These are phyloP conservation scores for Athrips mouffetella DNA, from an alignment of 2,888 invertebrate genomes.

Conservation along the genomic window DNA sequence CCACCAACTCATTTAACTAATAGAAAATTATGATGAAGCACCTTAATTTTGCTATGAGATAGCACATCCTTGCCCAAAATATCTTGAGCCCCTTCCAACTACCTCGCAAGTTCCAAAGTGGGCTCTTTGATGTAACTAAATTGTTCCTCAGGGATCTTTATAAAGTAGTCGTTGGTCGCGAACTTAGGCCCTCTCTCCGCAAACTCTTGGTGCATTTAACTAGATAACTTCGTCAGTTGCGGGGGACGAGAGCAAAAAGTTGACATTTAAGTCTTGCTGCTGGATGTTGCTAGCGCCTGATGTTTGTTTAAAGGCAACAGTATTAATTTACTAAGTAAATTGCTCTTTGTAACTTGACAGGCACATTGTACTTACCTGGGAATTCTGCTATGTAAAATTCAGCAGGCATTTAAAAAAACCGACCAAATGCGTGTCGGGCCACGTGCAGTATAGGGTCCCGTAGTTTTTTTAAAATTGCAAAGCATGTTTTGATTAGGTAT, in stretches of 20 bases:
- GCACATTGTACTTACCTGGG: background rate
- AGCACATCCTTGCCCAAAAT: conserved; percentile 27
- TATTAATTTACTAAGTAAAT: background rate
- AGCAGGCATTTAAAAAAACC: too few species aligned
- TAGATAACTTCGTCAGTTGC: conserved; percentile 61
- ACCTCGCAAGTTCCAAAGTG: conserved; percentile 11
- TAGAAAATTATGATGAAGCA: conserved; percentile 31
- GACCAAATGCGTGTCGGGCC: too few species aligned
- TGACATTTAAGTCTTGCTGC: conserved; percentile 31
- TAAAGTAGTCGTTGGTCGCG: conserved; percentile 34
- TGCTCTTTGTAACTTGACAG: background rate
- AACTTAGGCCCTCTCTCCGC: conserved; percentile 48
- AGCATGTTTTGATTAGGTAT: too few species aligned
- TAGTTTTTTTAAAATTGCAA: too few species aligned
- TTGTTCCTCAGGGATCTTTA: conserved; percentile 26
- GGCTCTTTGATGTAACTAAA: conserved; percentile 19
- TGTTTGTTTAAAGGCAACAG: background rate
- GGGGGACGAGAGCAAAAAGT: conserved; percentile 47
- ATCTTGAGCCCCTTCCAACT: conserved; percentile 28
- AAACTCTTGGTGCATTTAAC: conserved; percentile 66
- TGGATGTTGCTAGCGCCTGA: conserved; percentile 6
- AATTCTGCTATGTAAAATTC: too few species aligned
- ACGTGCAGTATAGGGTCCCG: too few species aligned
- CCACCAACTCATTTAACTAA: conserved; percentile 26
- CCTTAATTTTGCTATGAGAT: conserved; percentile 27